Conservation (phyloP, 2,888 invertebrate species). For the Drosophila peninsularis region DNA sequence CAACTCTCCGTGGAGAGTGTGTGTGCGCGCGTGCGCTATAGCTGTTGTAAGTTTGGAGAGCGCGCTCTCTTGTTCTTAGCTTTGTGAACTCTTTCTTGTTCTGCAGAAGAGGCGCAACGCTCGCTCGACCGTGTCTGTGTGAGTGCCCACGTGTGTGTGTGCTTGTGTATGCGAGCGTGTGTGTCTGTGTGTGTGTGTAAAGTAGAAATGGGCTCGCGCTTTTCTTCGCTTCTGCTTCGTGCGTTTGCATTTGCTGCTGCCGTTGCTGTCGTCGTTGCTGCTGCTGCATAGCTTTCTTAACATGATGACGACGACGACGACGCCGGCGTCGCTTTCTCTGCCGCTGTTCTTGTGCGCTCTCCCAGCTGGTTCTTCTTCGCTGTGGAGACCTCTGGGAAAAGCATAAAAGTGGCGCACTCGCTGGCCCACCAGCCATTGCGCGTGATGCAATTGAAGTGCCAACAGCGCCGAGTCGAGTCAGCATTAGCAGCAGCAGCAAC, state of each 20-base stretch:
- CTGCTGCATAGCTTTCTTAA: conserved; percentile 53
- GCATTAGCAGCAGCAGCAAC: conserved; percentile 37
- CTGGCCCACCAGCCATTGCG: conserved; percentile 85
- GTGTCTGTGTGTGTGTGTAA: conserved; percentile 36
- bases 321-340: conserved; percentile 57
- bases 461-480: conserved; percentile 81
- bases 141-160: conserved; percentile 10
- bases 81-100: conserved; percentile 51
- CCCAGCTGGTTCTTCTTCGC: conserved; percentile 54
- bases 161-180: neutral
- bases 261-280: conserved; percentile 15
- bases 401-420: conserved; percentile 85
- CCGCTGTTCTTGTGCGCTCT: conserved; percentile 58
- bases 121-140: conserved; percentile 50
- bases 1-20: conserved; percentile 53
- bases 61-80: conserved; percentile 46
- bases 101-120: conserved; percentile 49
- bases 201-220: conserved; percentile 77
- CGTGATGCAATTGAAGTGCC: conserved; percentile 85
- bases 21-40: conserved; percentile 34
- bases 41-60: conserved; percentile 62
- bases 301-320: conserved; percentile 39
- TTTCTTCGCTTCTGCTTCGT: conserved; percentile 61
- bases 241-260: conserved; percentile 52
- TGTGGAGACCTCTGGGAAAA: conserved; percentile 82